Conservation (phyloP, 1,140 invertebrate species). For the Saccostrea cuccullata region DNA sequence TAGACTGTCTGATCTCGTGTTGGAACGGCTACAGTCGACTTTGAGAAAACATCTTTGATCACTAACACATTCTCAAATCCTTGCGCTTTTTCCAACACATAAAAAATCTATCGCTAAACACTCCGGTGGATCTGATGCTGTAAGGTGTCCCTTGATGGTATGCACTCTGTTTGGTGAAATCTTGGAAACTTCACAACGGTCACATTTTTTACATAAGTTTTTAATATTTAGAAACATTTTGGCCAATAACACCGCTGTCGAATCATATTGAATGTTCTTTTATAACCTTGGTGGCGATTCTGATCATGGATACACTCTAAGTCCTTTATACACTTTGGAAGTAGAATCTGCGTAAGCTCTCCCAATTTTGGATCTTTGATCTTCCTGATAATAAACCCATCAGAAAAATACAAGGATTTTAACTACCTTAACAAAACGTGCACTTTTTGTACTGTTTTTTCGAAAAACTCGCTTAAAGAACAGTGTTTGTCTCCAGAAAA, state of each 20-base stretch:
- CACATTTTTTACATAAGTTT: constrained; percentile 40
- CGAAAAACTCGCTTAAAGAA: no score
- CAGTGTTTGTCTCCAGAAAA: no score
- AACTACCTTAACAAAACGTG: constrained; percentile 30
- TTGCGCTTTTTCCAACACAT: constrained; percentile 40
- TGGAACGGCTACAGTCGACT: neutral
- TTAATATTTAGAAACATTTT: constrained; percentile 45
- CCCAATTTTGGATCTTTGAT: no score
- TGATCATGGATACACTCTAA: no score
- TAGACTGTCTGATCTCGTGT: no score
- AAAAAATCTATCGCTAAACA: constrained; percentile 44
- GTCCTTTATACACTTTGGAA: no score
- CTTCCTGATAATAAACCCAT: constrained; percentile 37
- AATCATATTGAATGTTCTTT: neutral
- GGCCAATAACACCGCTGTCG: constrained; percentile 50
- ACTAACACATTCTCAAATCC: constrained; percentile 61
- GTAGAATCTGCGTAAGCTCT: no score
- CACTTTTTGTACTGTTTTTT: neutral
- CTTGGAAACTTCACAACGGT: constrained; percentile 41
- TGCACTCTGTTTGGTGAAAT: constrained; percentile 32
- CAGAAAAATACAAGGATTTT: neutral
- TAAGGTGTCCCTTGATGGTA: constrained; percentile 41
- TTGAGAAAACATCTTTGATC: constrained; percentile 44
- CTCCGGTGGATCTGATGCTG: constrained; percentile 51
- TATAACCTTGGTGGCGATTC: constrained; percentile 7